These are phyloP conservation scores for Linepithema humile DNA, from an alignment of 1,140 invertebrate genomes.

Conservation along the genomic window DNA sequence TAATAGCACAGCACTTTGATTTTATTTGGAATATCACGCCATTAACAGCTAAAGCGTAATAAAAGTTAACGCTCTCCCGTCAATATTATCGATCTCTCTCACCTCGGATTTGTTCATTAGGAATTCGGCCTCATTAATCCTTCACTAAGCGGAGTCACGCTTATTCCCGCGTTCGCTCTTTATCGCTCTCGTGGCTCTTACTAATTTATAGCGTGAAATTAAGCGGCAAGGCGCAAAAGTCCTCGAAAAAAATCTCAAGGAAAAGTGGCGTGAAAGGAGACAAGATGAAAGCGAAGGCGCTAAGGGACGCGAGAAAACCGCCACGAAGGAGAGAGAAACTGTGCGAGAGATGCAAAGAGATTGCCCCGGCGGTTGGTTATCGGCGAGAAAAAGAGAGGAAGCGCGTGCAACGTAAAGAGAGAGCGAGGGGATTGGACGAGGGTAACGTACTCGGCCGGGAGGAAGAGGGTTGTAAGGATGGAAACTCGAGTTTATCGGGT, in stretches of 20 bases:
- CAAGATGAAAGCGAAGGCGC: slow-evolving; percentile 25
- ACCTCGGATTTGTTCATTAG: background rate
- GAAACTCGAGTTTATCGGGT: slow-evolving; percentile 46
- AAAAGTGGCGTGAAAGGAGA: slow-evolving; percentile 26
- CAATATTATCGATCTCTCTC: slow-evolving; percentile 8
- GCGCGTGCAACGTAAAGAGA: background rate
- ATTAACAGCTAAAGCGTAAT: background rate
- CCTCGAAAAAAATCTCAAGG: slow-evolving; percentile 28
- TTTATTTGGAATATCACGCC: background rate
- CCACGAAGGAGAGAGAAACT: slow-evolving; percentile 31
- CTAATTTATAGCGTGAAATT: slow-evolving; percentile 49
- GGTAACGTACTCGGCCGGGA: background rate
- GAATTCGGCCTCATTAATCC: background rate
- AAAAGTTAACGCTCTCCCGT: background rate
- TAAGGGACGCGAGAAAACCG: slow-evolving; percentile 41
- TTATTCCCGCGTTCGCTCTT: background rate
- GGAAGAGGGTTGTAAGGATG: background rate
- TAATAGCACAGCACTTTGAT: background rate
- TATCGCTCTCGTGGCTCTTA: background rate
- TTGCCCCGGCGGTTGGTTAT: background rate
- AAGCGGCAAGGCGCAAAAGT: slow-evolving; percentile 17
- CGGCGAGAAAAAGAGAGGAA: background rate
- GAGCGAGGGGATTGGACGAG: background rate
- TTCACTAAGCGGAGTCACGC: background rate
- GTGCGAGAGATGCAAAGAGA: slow-evolving; percentile 31